phyloP scores from a whole-genome alignment of 1,140 invertebrate genomes.

The Brachionus angularis region DNA sequence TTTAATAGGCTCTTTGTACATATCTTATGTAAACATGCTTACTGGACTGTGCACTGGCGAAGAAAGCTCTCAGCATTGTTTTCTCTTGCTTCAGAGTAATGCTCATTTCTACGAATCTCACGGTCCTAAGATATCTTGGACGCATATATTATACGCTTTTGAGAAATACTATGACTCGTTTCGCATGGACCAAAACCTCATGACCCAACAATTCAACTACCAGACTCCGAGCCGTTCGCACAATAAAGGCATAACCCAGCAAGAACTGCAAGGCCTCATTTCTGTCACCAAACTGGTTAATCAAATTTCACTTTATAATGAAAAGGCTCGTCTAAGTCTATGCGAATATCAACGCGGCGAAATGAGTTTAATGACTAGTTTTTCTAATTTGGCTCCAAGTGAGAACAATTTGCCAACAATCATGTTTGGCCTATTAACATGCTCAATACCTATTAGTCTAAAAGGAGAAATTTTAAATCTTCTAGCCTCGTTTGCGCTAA shows the following conservation, averaged over 20 bases:
- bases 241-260: slow-evolving; percentile 68
- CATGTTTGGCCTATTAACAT: slow-evolving; percentile 79
- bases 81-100: slow-evolving; percentile 76
- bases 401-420: slow-evolving; percentile 53
- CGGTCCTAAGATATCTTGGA: slow-evolving; percentile 48
- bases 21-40: slow-evolving; percentile 80
- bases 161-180: slow-evolving; percentile 40
- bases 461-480: slow-evolving; percentile 76
- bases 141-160: slow-evolving; percentile 19
- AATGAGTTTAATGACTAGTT: neutral
- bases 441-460: slow-evolving; percentile 74
- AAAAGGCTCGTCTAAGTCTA: slow-evolving; percentile 24
- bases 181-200: slow-evolving; percentile 47
- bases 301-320: slow-evolving; percentile 65
- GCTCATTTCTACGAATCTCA: slow-evolving; percentile 48
- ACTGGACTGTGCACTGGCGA: slow-evolving; percentile 71
- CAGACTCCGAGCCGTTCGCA: slow-evolving; percentile 54
- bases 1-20: slow-evolving; percentile 75
- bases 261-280: slow-evolving; percentile 79
- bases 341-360: neutral
- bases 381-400: neutral
- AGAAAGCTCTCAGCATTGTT: slow-evolving; percentile 72
- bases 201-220: slow-evolving; percentile 52
- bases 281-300: slow-evolving; percentile 73
- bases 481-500: slow-evolving; percentile 70